Conservation (phyloP, 2,797 vertebrate species). For the Gallinago nigripennis region DNA sequence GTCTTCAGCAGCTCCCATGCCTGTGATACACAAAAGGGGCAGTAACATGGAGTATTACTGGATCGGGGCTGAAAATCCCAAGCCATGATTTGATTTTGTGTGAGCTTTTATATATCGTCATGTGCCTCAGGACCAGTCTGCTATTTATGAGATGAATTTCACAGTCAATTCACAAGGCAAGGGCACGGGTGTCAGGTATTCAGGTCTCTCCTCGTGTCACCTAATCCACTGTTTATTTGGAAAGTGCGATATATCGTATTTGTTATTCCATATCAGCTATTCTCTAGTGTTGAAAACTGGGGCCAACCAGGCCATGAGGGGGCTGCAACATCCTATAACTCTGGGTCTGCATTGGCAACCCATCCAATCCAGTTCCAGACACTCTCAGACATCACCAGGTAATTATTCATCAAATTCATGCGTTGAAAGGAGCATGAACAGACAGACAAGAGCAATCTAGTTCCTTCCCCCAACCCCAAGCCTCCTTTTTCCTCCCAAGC, state of each 20-base stretch:
- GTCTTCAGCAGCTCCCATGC: neutral
- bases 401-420: neutral
- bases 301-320: neutral
- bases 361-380: neutral
- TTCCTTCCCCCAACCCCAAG: accelerated
- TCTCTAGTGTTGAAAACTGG: neutral
- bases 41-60: neutral
- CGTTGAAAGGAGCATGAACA: neutral
- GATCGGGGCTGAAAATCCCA: neutral
- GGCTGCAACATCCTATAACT: neutral
- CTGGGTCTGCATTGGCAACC: neutral
- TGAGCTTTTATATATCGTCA: neutral
- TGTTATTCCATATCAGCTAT: neutral
- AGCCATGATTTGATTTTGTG: neutral
- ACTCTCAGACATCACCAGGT: neutral
- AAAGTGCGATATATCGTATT: neutral
- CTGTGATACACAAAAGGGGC: neutral
- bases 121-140: neutral
- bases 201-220: neutral
- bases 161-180: neutral
- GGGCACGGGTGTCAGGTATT: neutral
- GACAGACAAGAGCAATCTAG: neutral
- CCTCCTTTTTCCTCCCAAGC: neutral
- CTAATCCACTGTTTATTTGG: neutral
- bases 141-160: neutral